Conservation (phyloP, 2,113 vertebrate species). For the Leiothrix lutea region DNA sequence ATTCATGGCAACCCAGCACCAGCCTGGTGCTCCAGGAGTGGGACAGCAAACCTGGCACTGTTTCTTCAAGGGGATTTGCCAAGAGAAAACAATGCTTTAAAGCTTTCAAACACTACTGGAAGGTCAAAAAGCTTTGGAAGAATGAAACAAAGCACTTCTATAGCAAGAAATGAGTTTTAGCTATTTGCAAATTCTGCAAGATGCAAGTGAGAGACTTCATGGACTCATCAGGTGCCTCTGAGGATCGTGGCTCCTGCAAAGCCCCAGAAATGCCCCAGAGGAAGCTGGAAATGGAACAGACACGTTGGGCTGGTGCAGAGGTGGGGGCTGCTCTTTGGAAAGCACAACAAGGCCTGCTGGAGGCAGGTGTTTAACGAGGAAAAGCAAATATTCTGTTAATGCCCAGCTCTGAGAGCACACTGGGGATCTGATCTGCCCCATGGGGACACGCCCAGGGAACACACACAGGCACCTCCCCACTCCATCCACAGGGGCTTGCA, state of each 20-base stretch:
- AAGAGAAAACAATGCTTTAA: background rate
- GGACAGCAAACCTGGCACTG: background rate
- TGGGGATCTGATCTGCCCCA: background rate
- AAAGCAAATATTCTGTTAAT: background rate
- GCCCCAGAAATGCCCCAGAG: background rate
- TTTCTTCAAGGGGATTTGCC: background rate
- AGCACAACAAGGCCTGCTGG: background rate
- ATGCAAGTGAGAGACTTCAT: rapidly evolving
- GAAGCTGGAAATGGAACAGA: background rate
- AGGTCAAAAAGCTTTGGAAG: background rate
- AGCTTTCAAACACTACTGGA: background rate
- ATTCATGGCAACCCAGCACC: background rate
- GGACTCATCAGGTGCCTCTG: background rate
- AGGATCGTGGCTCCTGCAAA: background rate
- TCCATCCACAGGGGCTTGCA: rapidly evolving
- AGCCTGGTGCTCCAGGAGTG: background rate
- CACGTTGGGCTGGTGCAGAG: background rate
- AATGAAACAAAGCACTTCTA: background rate
- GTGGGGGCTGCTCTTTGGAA: background rate
- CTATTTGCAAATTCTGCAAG: background rate
- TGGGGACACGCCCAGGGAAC: rapidly evolving
- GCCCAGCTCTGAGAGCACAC: background rate
- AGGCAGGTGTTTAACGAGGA: background rate
- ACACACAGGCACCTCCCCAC: rapidly evolving
- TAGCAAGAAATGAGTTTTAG: background rate